These are phyloP conservation scores for Miichthys miiuy DNA, from an alignment of 2,797 vertebrate species.

Conservation along the genomic window DNA sequence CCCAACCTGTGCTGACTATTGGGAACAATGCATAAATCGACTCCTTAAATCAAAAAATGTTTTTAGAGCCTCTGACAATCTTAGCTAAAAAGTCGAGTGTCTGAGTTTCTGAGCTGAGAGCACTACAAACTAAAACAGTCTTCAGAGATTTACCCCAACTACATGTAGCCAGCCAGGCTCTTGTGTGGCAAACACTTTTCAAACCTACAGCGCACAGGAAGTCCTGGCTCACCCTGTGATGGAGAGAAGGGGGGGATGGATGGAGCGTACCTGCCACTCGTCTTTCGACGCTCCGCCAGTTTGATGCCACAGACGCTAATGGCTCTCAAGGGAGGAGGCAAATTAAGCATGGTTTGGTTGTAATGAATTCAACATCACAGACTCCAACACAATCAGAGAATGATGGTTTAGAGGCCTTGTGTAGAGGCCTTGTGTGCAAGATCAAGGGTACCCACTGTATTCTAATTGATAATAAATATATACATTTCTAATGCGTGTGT, in stretches of 20 bases:
- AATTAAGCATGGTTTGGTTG: constrained; percentile 92
- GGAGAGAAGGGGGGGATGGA: constrained; percentile 57
- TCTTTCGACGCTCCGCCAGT: constrained; percentile 86
- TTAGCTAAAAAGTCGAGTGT: background rate
- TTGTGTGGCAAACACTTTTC: constrained; percentile 46
- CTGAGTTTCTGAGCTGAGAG: constrained; percentile 13
- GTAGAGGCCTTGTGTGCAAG: background rate
- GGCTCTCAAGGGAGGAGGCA: constrained; percentile 90
- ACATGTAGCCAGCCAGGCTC: constrained; percentile 15
- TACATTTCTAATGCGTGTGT: constrained; percentile 43
- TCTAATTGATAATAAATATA: constrained; percentile 54
- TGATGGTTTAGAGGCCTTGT: constrained; percentile 49
- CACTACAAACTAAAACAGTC: constrained; percentile 14
- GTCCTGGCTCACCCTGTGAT: constrained; percentile 36
- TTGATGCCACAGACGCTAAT: constrained; percentile 92
- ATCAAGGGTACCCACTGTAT: background rate
- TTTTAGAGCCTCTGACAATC: constrained; percentile 10
- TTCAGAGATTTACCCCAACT: constrained; percentile 32
- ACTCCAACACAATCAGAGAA: constrained; percentile 57
- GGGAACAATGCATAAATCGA: constrained; percentile 20
- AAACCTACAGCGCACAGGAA: constrained; percentile 26
- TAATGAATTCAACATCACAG: constrained; percentile 93
- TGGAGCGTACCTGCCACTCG: constrained; percentile 86
- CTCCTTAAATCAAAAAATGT: constrained; percentile 35
- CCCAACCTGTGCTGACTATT: constrained; percentile 27